Evolutionary conservation across 2,888 invertebrate genomes (phyloP), one percentile per base, ranked within the genome.

Genomic region (Xylocampa areola): DNA sequence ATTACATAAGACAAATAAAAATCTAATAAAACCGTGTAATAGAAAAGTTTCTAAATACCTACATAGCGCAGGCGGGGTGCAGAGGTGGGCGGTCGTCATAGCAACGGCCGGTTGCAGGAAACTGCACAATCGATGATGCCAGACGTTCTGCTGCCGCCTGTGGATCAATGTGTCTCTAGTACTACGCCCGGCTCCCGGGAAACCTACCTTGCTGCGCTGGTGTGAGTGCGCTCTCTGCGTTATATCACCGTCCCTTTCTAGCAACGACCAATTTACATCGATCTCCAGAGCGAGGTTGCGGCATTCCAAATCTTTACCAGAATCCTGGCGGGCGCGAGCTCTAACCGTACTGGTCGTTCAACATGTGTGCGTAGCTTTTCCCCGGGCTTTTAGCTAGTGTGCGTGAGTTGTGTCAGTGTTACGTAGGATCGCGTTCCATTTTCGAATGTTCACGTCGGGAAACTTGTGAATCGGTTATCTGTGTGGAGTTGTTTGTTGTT

Each of bases 81-180:
- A 84, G 84, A 80, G 87, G 90, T 85, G 87, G 90, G 85, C 85
- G 88, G 92, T 91, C 80, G 87, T 77, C 84, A 87, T 85, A 86
- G 87, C 86, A 79, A 92, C 91, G 84, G 77, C 53, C 71, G 82
- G 92, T 88, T 92, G 93, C 93, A 93, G 93, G 94, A 93, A 92
- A 90, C 94, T 93, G 93, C 93, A 92, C 89, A 94, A 93, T 94
- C 94, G 91, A 94, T 94, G 92, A 86, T 87, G 91, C 91, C 92
- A 93, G 94, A 94, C 93, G 91, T 85, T 79, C 76, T 53, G 77
- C 61, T 74, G 71, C 81, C 79, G 82, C 80, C 83, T 92, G 87
- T 93, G 91, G 94, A 93, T 93, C 94, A 94, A 94, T 93, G 94
- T 94, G 94, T 94, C 91, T 93, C 91, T 94, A 94, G 94, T 93